These are phyloP conservation scores for Xestobium rufovillosum DNA, from an alignment of 2,888 invertebrate species.

Conservation along the genomic window DNA sequence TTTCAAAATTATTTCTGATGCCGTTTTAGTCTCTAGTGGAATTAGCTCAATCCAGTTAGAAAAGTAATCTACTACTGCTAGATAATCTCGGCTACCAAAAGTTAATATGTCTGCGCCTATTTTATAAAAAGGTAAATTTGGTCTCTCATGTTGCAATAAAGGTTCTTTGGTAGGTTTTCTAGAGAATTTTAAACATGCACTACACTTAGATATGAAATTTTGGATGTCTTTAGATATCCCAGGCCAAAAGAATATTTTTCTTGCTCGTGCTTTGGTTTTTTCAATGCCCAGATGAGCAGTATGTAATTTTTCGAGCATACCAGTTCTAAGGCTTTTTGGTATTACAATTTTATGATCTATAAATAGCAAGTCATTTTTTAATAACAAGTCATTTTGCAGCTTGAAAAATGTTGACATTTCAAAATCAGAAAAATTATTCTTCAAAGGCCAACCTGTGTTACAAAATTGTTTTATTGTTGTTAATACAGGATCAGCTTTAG, in stretches of 20 bases:
- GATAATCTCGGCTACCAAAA: constrained; percentile 13
- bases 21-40: constrained; percentile 5
- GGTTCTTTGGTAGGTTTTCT: constrained; percentile 20
- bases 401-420: no score
- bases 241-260: constrained; percentile 32
- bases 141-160: constrained; percentile 18
- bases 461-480: constrained; percentile 11
- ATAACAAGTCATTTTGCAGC: no score
- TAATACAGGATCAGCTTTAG: constrained; percentile 11
- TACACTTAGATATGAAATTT: constrained; percentile 14
- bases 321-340: constrained; percentile 19
- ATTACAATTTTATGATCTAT: constrained; percentile 21
- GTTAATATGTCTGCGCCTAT: constrained; percentile 19
- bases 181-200: constrained; percentile 12
- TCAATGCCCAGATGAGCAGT: constrained; percentile 30
- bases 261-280: constrained; percentile 28
- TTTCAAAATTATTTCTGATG: constrained; percentile 14
- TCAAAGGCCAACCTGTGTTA: constrained; percentile 18
- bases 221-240: constrained; percentile 29
- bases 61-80: constrained; percentile 20
- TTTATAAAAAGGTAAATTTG: constrained; percentile 18
- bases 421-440: no score
- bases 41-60: constrained; percentile 16
- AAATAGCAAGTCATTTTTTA: no score
- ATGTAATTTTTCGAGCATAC: constrained; percentile 27